Percentiles rank a stretch among this genome's conserved stretches.
Conservation (phyloP, 2,888 invertebrate species). For the Scrobipalpa atriplicella region DNA sequence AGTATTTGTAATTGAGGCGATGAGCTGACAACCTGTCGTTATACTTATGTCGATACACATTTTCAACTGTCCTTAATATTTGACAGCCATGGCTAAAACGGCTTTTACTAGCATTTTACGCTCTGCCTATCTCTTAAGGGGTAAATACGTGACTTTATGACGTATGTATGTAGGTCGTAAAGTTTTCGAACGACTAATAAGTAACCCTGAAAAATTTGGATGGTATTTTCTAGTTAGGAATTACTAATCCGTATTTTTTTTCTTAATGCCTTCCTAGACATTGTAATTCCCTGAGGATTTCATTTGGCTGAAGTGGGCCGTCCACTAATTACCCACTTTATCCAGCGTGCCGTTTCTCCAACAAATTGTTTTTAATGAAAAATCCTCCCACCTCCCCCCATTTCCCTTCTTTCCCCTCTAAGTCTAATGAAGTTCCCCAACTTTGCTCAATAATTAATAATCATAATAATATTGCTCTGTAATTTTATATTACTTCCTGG, state of each 20-base stretch:
- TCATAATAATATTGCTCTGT: slow-evolving; percentile 18
- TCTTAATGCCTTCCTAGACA: not conserved
- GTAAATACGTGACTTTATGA: no score
- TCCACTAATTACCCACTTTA: slow-evolving; percentile 17
- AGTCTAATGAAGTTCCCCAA: slow-evolving; percentile 18
- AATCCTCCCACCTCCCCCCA: not conserved
- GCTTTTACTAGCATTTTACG: no score
- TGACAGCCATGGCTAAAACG: no score
- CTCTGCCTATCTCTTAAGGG: no score
- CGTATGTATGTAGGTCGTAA: no score
- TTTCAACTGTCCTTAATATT: no score
- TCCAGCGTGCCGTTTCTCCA: not conserved
- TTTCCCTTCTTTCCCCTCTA: not conserved
- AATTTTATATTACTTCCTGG: slow-evolving; percentile 14
- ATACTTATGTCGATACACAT: no score
- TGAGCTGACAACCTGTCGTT: no score
- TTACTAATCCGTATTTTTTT: not conserved
- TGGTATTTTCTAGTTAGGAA: no score
- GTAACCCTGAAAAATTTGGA: no score
- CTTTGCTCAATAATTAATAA: slow-evolving; percentile 13
- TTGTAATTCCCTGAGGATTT: not conserved
- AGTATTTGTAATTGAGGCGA: no score
- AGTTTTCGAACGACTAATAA: no score
- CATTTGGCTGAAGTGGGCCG: not conserved
- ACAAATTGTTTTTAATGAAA: slow-evolving; percentile 22